These are phyloP conservation scores for Guaruba guarouba DNA, from an alignment of 2,113 vertebrate genomes.

Conservation along the genomic window DNA sequence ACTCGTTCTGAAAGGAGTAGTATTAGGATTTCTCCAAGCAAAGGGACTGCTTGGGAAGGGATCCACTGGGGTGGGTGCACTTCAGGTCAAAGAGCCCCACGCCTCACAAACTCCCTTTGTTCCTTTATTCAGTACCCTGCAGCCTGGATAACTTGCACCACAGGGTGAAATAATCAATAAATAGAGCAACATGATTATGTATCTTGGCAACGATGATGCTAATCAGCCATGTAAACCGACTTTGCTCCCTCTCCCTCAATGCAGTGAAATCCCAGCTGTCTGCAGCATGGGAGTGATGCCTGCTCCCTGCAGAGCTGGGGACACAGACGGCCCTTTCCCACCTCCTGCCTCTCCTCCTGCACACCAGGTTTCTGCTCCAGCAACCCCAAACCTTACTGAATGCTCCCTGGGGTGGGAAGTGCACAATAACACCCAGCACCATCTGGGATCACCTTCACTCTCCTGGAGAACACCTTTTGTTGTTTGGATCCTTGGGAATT, in stretches of 20 bases:
- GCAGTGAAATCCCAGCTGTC: neutral
- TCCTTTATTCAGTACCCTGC: neutral
- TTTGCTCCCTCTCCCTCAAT: neutral
- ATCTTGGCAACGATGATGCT: slow-evolving; percentile 46
- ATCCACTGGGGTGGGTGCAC: neutral
- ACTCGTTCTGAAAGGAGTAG: neutral
- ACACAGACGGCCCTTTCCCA: no score
- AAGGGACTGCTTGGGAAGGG: neutral
- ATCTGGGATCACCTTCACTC: neutral
- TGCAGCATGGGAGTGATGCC: neutral
- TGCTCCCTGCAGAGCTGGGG: neutral
- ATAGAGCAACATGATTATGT: neutral
- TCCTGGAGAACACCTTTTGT: neutral
- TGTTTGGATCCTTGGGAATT: fast-evolving
- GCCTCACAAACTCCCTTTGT: neutral
- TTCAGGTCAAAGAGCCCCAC: neutral
- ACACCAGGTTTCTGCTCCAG: neutral
- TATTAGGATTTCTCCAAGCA: neutral
- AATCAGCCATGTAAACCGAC: neutral
- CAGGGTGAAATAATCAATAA: slow-evolving; percentile 26
- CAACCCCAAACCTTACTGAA: neutral
- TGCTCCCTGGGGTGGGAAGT: neutral
- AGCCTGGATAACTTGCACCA: neutral
- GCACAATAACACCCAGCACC: neutral
- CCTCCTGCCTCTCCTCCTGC: neutral